phyloP scores from a whole-genome alignment of 1,140 invertebrate species.

The Eurytemora carolleeae region DNA sequence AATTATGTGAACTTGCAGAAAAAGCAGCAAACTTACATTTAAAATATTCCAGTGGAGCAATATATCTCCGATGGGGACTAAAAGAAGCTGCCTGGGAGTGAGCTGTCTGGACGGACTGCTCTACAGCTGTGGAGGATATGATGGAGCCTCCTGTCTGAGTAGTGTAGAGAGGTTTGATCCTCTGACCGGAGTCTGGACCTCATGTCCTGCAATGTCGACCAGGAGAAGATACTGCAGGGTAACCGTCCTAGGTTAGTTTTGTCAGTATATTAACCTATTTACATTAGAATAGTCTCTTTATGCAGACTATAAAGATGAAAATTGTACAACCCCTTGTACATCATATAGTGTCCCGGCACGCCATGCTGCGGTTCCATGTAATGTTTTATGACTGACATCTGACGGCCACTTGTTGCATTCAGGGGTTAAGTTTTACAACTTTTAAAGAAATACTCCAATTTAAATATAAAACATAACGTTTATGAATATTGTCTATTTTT shows the following conservation, averaged over 20 bases:
- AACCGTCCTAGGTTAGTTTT: conserved; percentile 33
- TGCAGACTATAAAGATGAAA: too few relatives aligned
- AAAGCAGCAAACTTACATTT: not conserved
- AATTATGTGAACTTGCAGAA: not conserved
- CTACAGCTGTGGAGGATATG: conserved; percentile 22
- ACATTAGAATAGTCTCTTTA: too few relatives aligned
- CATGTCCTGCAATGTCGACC: conserved; percentile 41
- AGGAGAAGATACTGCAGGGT: conserved; percentile 40
- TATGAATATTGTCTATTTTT: too few relatives aligned
- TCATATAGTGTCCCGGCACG: too few relatives aligned
- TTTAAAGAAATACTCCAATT: too few relatives aligned
- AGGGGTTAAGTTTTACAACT: too few relatives aligned
- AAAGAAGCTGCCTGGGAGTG: conserved; percentile 42
- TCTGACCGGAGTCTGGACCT: conserved; percentile 39
- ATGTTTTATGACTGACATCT: too few relatives aligned
- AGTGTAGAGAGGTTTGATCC: conserved; percentile 42
- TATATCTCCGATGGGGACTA: conserved; percentile 52
- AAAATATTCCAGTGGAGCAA: conserved; percentile 24
- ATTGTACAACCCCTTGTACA: too few relatives aligned
- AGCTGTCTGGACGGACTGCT: conserved; percentile 17
- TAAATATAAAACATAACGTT: too few relatives aligned
- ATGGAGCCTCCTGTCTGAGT: conserved; percentile 25
- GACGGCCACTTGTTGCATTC: too few relatives aligned
- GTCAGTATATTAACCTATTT: too few relatives aligned
- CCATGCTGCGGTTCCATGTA: too few relatives aligned